phyloP scores from a whole-genome alignment of 2,113 vertebrate genomes.

The Syrrhaptes paradoxus region DNA sequence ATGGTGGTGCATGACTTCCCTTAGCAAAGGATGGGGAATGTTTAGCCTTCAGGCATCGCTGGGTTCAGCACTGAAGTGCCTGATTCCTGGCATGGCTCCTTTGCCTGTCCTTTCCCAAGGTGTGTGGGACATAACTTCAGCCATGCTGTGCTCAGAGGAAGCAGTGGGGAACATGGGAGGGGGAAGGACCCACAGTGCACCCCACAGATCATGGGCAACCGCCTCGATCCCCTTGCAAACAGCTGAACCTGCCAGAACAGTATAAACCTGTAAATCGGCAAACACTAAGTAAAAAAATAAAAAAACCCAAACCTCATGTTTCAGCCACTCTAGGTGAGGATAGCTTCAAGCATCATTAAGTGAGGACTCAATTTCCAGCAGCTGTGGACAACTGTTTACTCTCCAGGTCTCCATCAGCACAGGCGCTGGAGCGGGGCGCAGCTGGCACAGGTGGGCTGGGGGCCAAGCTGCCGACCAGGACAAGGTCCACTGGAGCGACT shows the following conservation, averaged over 20 bases:
- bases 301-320: neutral
- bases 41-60: neutral
- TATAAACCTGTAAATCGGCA: neutral
- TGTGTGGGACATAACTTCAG: neutral
- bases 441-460: neutral
- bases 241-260: neutral
- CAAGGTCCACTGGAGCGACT: neutral
- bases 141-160: neutral
- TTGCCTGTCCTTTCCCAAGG: neutral
- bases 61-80: rapidly evolving
- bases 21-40: neutral
- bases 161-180: neutral
- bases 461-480: neutral
- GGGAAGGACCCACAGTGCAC: neutral
- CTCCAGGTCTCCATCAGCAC: neutral
- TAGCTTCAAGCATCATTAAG: neutral
- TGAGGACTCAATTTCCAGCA: neutral
- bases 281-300: neutral
- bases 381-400: neutral
- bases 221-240: neutral
- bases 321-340: neutral
- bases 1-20: neutral
- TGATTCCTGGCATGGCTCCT: neutral
- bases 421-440: rapidly evolving
- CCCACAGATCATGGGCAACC: neutral